Evolutionary conservation across 2,113 vertebrate species (phyloP), one percentile per base, ranked within the genome.

Genomic region (Motacilla alba): DNA sequence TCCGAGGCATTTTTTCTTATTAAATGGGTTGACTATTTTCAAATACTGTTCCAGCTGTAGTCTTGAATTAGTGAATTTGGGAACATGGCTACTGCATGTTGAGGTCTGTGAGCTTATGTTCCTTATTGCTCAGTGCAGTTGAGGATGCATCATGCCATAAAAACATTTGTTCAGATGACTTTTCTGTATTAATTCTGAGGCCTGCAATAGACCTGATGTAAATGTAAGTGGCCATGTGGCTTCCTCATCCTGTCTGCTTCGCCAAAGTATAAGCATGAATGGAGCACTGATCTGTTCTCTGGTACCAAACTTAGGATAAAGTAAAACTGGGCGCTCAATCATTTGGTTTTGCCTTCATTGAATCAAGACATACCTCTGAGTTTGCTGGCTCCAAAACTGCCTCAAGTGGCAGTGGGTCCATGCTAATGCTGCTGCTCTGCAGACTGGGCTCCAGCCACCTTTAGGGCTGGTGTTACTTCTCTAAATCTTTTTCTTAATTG

Each of bases 1-100:
- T 87, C 59, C 74, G 26, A 80, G 58, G 50, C 15, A 3, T 60
- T 87, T 87, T 80, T 87, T 74, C 69, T 95, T 93, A 86, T 80
- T 93, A 90, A 96, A 92, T 93, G 78, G 68, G 87, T 87, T 73
- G 60, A 62, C 77, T 90, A 10, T 64, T 81, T 69, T 92, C 69
- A 84, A 26, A 75, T 80, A 81, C 52, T 89, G 30, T 93, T 92
- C 64, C 70, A 86, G 33, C 44, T 96, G 49, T 86, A 75, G 88
- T 87, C 66, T 94, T 91, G n/a, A 89, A 78, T 79, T 90, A 87
- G 88, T 77, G 55, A 94, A 95, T 93, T 87, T 88, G 68, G 64
- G 55, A 91, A 33, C 37, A 7, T 55, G 47, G 73, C 28, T 81
- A 91, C 84, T 72, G 27, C 33, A 75, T 20, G 33, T 73, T 81